Evolutionary conservation across 2,888 invertebrate genomes (phyloP).

Genomic region (Cheiracanthium punctorium): DNA sequence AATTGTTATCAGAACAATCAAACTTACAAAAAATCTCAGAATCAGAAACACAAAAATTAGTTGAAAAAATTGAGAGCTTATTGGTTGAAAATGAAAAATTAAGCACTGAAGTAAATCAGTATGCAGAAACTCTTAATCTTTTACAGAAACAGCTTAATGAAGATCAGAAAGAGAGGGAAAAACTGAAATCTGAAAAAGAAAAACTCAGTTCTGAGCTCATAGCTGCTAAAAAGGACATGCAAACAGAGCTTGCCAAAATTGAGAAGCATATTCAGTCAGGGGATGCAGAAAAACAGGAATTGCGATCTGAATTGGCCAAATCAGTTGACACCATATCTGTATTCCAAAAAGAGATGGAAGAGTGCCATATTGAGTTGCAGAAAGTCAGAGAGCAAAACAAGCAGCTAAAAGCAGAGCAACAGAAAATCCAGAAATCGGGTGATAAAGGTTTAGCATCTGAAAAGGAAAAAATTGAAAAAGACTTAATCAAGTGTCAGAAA

Average conservation of each 20-base stretch:
- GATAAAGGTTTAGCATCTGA: conserved; percentile 36
- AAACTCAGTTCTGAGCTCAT: conserved; percentile 39
- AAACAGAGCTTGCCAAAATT: conserved; percentile 46
- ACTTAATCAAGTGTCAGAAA: conserved; percentile 42
- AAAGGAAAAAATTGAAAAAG: conserved; percentile 55
- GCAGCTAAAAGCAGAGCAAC: conserved; percentile 54
- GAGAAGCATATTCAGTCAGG: conserved; percentile 60
- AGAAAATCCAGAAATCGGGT: conserved; percentile 43
- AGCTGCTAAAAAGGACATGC: conserved; percentile 37
- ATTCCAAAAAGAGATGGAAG: conserved; percentile 71
- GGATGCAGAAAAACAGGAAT: conserved; percentile 72
- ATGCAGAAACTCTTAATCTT: conserved; percentile 32
- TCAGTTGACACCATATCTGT: conserved; percentile 71
- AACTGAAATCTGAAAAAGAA: conserved; percentile 52
- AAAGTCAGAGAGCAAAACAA: conserved; percentile 84
- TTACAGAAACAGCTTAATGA: conserved; percentile 41
- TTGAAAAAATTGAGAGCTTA: conserved; percentile 52
- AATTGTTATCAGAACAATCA: conserved; percentile 47
- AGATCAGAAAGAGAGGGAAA: conserved; percentile 61
- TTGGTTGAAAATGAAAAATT: conserved; percentile 54
- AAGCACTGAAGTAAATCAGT: conserved; percentile 53
- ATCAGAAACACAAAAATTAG: conserved; percentile 47
- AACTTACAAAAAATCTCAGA: conserved; percentile 47
- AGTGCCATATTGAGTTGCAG: conserved; percentile 80
- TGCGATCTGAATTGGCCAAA: conserved; percentile 71